Conservation (phyloP, 2,888 invertebrate species). For the Apodemia duryi region DNA sequence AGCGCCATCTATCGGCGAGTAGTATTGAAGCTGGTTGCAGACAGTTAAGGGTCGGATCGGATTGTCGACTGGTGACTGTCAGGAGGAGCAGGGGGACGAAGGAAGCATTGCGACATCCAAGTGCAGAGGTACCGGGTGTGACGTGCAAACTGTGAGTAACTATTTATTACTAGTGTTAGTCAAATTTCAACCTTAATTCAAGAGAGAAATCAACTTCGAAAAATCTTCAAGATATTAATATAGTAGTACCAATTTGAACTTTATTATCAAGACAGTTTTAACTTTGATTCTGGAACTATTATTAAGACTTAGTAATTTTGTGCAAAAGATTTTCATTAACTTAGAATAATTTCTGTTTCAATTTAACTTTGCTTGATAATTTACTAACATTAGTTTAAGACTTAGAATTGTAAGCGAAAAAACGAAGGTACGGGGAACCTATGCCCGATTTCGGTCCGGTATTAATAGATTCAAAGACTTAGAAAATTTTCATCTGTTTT, state of each 20-base stretch:
- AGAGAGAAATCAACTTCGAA: not conserved
- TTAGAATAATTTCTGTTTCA: too few relatives aligned
- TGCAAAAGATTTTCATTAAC: too few relatives aligned
- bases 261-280: not conserved
- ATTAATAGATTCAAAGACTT: constrained; percentile 17
- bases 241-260: not conserved
- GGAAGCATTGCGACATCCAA: not conserved
- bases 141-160: not conserved
- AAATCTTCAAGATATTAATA: not conserved
- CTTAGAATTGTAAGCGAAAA: constrained; percentile 23
- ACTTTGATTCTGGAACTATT: not conserved
- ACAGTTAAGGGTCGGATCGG: too few relatives aligned
- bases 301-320: too few relatives aligned
- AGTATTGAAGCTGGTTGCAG: not conserved
- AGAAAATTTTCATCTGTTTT: constrained; percentile 20
- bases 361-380: constrained; percentile 15
- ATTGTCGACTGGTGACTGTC: too few relatives aligned
- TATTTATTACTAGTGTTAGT: not conserved
- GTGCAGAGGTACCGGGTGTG: not conserved
- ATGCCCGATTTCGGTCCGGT: constrained; percentile 19
- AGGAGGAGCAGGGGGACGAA: not conserved
- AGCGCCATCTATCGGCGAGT: not conserved
- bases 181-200: constrained; percentile 3
- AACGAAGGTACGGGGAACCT: constrained; percentile 24
- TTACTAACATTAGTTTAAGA: constrained; percentile 21